Conservation (phyloP, 2,113 vertebrate genomes). For the Geococcyx californianus region DNA sequence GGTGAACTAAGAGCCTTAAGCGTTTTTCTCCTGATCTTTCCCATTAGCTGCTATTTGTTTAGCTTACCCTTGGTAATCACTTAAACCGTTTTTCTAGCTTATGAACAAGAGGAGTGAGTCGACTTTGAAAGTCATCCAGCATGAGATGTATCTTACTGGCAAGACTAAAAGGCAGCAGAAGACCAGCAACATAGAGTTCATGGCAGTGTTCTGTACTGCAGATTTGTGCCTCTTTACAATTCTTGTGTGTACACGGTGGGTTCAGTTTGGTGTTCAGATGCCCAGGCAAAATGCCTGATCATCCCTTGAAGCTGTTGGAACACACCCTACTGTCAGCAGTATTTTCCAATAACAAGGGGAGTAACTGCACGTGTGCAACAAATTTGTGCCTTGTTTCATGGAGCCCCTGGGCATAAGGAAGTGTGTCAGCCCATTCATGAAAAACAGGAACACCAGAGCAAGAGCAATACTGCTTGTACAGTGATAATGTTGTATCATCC, state of each 20-base stretch:
- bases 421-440: not conserved
- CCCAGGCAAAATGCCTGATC: not conserved
- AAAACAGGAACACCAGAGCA: not conserved
- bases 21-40: conserved; percentile 34
- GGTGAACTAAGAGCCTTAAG: conserved; percentile 1
- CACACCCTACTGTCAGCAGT: not conserved
- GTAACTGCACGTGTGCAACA: not conserved
- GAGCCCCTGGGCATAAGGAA: not conserved
- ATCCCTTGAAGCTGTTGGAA: not conserved
- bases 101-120: not conserved
- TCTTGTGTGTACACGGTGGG: not conserved
- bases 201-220: not conserved
- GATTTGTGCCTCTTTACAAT: not conserved
- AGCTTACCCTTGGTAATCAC: conserved; percentile 36
- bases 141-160: not conserved
- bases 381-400: not conserved
- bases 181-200: not conserved
- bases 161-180: not conserved
- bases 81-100: conserved; percentile 13
- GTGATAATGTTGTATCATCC: not conserved
- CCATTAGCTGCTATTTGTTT: conserved; percentile 51
- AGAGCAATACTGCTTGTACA: not conserved
- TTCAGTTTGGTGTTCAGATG: not conserved
- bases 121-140: conserved; percentile 47
- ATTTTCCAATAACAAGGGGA: not conserved